Evolutionary conservation across 2,797 vertebrate genomes (phyloP).

Genomic region (Mastacembelus armatus): DNA sequence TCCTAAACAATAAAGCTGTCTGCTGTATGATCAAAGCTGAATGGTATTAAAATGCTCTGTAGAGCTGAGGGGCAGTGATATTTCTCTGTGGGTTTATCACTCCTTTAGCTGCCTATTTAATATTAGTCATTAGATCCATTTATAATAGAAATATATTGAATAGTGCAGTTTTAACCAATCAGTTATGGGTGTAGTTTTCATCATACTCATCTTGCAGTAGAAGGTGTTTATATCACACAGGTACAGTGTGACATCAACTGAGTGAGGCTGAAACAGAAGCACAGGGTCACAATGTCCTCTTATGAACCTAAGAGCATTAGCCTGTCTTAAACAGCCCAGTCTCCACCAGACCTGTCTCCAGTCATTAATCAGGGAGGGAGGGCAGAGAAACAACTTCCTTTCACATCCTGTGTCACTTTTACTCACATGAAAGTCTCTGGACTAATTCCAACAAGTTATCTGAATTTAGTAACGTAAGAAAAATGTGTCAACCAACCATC

Average conservation of each 20-base stretch:
- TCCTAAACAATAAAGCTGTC: no score
- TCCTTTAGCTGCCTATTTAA: no score
- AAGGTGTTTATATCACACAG: neutral
- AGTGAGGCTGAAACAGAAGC: conserved; percentile 25
- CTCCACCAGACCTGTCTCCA: conserved; percentile 52
- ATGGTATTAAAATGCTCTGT: no score
- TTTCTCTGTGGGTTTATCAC: no score
- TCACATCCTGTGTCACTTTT: conserved; percentile 40
- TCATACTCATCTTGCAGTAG: neutral
- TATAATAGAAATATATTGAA: no score
- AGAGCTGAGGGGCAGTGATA: no score
- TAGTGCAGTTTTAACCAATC: no score
- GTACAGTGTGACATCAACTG: conserved; percentile 6
- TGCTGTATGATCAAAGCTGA: no score
- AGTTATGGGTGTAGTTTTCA: neutral
- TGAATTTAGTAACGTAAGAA: no score
- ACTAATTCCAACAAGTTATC: neutral
- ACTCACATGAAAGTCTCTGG: neutral
- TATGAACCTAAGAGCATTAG: conserved; percentile 77
- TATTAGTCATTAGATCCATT: no score
- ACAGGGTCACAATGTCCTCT: conserved; percentile 72
- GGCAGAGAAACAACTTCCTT: conserved; percentile 28
- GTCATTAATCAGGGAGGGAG: conserved; percentile 48
- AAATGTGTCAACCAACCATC: neutral
- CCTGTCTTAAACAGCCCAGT: conserved; percentile 61